These are phyloP conservation scores for Laupala kohalensis DNA, from an alignment of 1,140 invertebrate species.

Conservation along the genomic window DNA sequence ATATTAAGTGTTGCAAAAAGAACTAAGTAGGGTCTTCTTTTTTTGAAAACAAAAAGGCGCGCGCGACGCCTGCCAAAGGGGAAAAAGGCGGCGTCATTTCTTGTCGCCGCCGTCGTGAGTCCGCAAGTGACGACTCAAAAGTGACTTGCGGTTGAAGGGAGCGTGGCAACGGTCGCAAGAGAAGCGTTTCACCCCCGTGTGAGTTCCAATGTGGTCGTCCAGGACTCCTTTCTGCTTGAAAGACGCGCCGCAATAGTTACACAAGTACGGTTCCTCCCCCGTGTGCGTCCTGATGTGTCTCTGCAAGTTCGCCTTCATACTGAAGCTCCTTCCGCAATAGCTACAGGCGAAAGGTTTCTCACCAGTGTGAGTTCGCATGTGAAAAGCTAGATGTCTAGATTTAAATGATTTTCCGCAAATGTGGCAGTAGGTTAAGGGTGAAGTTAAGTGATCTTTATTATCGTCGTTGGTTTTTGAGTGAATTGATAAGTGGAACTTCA, in stretches of 20 bases:
- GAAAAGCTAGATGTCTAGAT: constrained; percentile 29
- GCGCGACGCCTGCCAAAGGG: no score
- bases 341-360: constrained; percentile 31
- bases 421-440: constrained; percentile 29
- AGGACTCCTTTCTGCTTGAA: constrained; percentile 14
- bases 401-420: constrained; percentile 27
- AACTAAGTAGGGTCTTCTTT: no score
- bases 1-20: no score
- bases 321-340: constrained; percentile 31
- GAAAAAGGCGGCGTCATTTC: no score
- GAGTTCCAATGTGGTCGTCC: background rate
- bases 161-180: background rate
- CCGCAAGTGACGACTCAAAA: background rate
- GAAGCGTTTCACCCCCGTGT: constrained; percentile 3
- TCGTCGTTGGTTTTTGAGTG: constrained; percentile 1
- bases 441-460: constrained; percentile 23
- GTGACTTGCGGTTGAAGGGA: background rate
- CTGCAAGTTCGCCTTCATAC: constrained; percentile 26
- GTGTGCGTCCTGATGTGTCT: constrained; percentile 31
- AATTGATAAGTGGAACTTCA: no score
- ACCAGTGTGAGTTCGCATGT: constrained; percentile 32
- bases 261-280: constrained; percentile 36
- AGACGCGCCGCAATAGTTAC: constrained; percentile 22
- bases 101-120: constrained; percentile 5
- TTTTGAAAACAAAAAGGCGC: no score